Percentiles rank a stretch among this genome's conserved stretches.
phyloP scores from a whole-genome alignment of 2,797 vertebrate species.

The Helostoma temminkii region DNA sequence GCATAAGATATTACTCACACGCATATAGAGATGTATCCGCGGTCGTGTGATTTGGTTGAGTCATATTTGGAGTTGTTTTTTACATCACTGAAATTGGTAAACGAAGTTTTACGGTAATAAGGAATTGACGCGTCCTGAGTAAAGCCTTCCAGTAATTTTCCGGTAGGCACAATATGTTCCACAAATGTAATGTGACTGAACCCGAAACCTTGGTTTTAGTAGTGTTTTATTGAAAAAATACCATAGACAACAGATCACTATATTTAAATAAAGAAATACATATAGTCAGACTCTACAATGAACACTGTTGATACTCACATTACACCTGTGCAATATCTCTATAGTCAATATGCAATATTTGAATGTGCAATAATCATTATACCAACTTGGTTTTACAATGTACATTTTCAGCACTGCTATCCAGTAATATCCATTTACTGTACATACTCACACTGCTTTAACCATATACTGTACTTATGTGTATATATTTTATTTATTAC shows the following conservation, averaged over 20 bases:
- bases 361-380: no score
- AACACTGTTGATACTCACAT: no score
- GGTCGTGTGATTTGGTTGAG: accelerated
- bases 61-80: background rate
- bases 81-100: background rate
- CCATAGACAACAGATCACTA: background rate
- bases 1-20: accelerated
- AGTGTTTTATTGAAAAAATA: background rate
- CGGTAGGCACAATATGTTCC: conserved; percentile 18
- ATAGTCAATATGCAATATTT: no score
- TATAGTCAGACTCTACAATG: no score
- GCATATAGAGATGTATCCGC: accelerated
- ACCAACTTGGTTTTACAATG: no score
- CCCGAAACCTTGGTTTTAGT: background rate
- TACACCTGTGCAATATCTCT: no score
- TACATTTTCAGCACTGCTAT: no score
- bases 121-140: conserved; percentile 30
- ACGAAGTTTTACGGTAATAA: conserved; percentile 55
- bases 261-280: no score
- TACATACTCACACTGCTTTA: no score
- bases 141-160: conserved; percentile 53
- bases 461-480: no score
- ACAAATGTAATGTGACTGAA: background rate
- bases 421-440: no score
- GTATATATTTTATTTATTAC: no score